Evolutionary conservation across 2,888 invertebrate genomes (phyloP).

Genomic region (Luperina testacea): DNA sequence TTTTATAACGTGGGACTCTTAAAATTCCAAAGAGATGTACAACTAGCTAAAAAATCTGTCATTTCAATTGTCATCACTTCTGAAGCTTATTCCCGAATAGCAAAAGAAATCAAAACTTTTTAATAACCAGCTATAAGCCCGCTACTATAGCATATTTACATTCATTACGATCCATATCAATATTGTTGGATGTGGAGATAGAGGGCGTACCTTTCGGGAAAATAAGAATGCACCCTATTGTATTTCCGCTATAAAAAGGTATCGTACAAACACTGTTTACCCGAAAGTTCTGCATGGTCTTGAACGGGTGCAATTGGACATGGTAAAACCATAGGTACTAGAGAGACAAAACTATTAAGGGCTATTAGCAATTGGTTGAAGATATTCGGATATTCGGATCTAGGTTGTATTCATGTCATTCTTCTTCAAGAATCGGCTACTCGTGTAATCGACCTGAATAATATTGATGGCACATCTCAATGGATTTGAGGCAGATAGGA

Average conservation of each 20-base stretch:
- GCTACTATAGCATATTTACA: not conserved
- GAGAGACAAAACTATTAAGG: not conserved
- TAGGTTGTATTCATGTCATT: not conserved
- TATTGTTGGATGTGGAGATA: slow-evolving; percentile 4
- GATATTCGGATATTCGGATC: too few species aligned
- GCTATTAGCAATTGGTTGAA: slow-evolving; percentile 9
- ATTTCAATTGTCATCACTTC: not conserved
- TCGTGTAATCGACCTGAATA: not conserved
- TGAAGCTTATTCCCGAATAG: not conserved
- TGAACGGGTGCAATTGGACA: not conserved
- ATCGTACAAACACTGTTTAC: not conserved
- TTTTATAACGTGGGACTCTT: not conserved
- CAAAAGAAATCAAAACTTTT: not conserved
- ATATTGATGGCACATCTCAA: not conserved
- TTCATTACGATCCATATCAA: not conserved
- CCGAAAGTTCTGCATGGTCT: not conserved
- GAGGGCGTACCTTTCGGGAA: slow-evolving; percentile 5
- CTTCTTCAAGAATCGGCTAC: not conserved
- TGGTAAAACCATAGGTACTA: not conserved
- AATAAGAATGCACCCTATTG: slow-evolving; percentile 13
- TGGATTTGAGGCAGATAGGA: not conserved
- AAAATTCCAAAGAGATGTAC: not conserved
- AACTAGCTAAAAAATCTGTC: not conserved
- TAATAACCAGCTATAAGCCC: not conserved
- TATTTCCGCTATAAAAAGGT: not conserved